These are phyloP conservation scores for Lanius collurio DNA, from an alignment of 2,113 vertebrate genomes.

Conservation along the genomic window DNA sequence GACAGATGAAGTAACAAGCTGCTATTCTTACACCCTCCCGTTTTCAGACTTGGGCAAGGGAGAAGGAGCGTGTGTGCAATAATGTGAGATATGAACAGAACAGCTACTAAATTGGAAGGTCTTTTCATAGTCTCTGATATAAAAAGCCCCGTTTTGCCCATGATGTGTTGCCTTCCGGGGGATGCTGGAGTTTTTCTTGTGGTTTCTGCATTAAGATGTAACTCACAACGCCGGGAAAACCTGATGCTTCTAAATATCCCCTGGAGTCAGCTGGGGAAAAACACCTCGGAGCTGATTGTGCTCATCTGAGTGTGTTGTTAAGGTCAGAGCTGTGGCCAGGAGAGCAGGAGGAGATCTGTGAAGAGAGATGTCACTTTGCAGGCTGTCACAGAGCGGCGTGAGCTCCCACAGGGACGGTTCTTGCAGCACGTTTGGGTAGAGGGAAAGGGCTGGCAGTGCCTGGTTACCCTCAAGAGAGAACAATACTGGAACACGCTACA, in stretches of 20 bases:
- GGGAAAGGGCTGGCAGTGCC: neutral
- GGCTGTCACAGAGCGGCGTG: accelerated
- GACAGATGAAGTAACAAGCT: slow-evolving; percentile 38
- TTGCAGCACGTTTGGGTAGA: neutral
- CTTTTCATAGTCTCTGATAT: slow-evolving; percentile 16
- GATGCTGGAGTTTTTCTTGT: neutral
- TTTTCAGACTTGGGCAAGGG: neutral
- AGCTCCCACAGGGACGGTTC: neutral
- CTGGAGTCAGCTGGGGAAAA: neutral
- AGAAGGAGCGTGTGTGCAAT: neutral
- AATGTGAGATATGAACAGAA: neutral
- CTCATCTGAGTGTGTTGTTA: neutral
- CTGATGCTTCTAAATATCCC: neutral
- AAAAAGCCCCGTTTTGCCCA: neutral
- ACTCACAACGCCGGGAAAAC: neutral
- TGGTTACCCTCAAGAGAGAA: neutral
- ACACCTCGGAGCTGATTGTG: neutral
- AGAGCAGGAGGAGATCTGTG: neutral
- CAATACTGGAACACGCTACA: neutral
- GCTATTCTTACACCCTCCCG: neutral
- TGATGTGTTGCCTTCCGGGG: neutral
- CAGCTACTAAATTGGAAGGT: slow-evolving; percentile 25
- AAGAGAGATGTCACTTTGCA: neutral
- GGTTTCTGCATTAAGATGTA: neutral
- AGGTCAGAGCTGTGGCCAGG: neutral